phyloP scores from a whole-genome alignment of 2,888 invertebrate genomes.

The Unio delphinus region DNA sequence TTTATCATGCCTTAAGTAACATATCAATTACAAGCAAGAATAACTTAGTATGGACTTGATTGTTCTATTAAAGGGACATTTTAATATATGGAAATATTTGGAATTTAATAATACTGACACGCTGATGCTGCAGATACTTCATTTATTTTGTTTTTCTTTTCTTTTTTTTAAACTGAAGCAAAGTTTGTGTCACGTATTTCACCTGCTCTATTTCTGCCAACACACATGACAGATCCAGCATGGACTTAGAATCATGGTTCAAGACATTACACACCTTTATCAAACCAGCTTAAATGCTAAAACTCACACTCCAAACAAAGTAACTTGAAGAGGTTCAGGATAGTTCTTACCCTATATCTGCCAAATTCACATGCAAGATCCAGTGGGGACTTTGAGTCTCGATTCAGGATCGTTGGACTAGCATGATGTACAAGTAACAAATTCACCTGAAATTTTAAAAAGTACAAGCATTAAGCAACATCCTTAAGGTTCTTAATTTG shows the following conservation, averaged over 20 bases:
- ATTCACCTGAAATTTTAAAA: conserved; percentile 66
- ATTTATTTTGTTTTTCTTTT: too few species aligned
- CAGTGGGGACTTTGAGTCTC: conserved; percentile 71
- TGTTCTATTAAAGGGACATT: too few species aligned
- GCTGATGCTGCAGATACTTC: too few species aligned
- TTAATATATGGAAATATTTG: too few species aligned
- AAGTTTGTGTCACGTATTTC: too few species aligned
- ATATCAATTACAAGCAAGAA: too few species aligned
- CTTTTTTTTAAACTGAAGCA: too few species aligned
- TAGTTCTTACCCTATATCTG: conserved; percentile 63
- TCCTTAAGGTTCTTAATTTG: too few species aligned
- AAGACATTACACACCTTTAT: conserved; percentile 11
- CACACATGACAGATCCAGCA: conserved; percentile 74
- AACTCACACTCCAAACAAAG: neutral
- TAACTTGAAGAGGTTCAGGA: neutral
- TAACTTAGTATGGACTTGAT: too few species aligned
- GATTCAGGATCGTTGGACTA: conserved; percentile 70
- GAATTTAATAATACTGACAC: too few species aligned
- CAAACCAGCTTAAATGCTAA: neutral
- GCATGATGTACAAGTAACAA: conserved; percentile 71
- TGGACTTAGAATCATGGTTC: conserved; percentile 71
- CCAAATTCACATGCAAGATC: conserved; percentile 74
- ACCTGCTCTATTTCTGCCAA: conserved; percentile 70
- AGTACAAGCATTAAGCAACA: too few species aligned
- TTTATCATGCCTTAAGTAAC: too few species aligned